Evolutionary conservation across 2,113 vertebrate genomes (phyloP).

Genomic region (Empidonax traillii): DNA sequence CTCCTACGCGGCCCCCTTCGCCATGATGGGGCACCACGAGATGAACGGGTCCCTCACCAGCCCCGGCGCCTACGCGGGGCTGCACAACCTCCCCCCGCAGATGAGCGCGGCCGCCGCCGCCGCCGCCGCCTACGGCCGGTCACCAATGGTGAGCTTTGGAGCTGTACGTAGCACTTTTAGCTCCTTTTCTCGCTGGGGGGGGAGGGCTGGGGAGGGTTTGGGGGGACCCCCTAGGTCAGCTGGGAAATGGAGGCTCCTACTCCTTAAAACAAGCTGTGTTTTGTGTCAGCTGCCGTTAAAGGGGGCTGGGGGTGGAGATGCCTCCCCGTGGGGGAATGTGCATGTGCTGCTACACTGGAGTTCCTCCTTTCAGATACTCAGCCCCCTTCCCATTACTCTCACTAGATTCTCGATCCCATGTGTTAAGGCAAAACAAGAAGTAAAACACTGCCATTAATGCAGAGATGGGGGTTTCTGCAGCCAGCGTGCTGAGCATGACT

Average conservation of each 20-base stretch:
- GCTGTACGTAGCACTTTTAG: constrained; percentile 80
- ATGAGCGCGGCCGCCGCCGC: constrained; percentile 89
- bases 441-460: rapidly evolving
- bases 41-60: constrained; percentile 94
- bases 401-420: rapidly evolving
- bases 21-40: constrained; percentile 96
- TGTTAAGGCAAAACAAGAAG: neutral
- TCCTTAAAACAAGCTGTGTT: rapidly evolving
- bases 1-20: constrained; percentile 88
- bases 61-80: constrained; percentile 86
- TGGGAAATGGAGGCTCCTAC: neutral
- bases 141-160: constrained; percentile 88
- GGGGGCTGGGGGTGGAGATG: neutral
- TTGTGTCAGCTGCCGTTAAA: rapidly evolving
- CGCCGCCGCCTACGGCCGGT: constrained; percentile 87
- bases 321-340: rapidly evolving
- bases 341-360: rapidly evolving
- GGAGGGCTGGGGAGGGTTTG: neutral
- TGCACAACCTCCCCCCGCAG: constrained; percentile 92
- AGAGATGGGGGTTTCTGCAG: neutral
- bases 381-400: too few relatives aligned
- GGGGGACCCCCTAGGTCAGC: neutral
- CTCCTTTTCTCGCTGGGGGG: constrained; percentile 23
- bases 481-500: rapidly evolving
- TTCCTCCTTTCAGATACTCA: rapidly evolving